Conservation (phyloP, 1,140 invertebrate species). For the Philotrypesis tridentata region DNA sequence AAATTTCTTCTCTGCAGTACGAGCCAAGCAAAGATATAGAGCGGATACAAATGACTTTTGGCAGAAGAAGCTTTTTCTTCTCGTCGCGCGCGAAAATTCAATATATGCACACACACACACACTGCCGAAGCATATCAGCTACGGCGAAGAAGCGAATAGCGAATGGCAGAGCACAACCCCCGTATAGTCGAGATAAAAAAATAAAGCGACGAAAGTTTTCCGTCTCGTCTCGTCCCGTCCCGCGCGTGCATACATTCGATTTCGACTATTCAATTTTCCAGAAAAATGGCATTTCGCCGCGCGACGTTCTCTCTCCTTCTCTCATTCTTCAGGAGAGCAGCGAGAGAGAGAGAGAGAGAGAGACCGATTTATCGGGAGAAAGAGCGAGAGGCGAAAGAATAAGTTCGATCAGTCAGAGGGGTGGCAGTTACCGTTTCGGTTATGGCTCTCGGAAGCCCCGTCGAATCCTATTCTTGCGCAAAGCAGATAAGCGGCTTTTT, state of each 20-base stretch:
- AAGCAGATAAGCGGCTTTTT: slow-evolving; percentile 72
- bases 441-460: slow-evolving; percentile 74
- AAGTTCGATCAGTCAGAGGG: slow-evolving; percentile 71
- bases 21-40: background rate
- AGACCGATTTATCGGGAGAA: slow-evolving; percentile 43
- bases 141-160: slow-evolving; percentile 57
- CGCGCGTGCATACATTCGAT: slow-evolving; percentile 59
- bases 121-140: slow-evolving; percentile 19
- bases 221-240: background rate
- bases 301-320: too few relatives aligned
- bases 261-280: slow-evolving; percentile 70
- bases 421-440: slow-evolving; percentile 74
- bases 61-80: slow-evolving; percentile 30
- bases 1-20: background rate
- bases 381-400: slow-evolving; percentile 61
- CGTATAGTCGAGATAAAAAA: slow-evolving; percentile 48
- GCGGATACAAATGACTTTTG: slow-evolving; percentile 19
- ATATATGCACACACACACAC: too few relatives aligned
- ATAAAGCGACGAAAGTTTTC: slow-evolving; percentile 31
- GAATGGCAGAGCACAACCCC: slow-evolving; percentile 29
- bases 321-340: background rate
- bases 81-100: slow-evolving; percentile 25
- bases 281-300: slow-evolving; percentile 61
- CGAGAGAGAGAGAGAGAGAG: background rate
- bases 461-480: slow-evolving; percentile 74